Percentiles rank a stretch among this genome's conserved stretches.
Evolutionary conservation across 2,113 vertebrate species (phyloP).

Genomic region (Gobiocypris rarus): DNA sequence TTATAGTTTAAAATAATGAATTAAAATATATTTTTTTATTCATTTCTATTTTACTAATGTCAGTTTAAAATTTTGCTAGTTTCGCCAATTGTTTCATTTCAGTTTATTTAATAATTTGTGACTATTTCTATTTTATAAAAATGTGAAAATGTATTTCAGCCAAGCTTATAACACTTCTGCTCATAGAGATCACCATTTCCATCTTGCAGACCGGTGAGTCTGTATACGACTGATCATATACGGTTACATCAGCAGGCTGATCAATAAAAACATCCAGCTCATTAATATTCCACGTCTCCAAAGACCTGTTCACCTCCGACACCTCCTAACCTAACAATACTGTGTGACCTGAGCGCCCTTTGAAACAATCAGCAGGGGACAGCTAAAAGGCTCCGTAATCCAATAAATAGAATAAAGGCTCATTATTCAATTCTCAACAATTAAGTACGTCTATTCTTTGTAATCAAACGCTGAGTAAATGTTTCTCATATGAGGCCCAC

Average conservation of each 20-base stretch:
- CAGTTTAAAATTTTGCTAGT: not conserved
- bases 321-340: not conserved
- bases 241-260: not conserved
- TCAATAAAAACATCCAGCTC: slow-evolving; percentile 20
- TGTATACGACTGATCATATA: not conserved
- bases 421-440: slow-evolving; percentile 29
- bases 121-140: not conserved
- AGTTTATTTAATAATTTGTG: not conserved
- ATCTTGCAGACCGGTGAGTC: not conserved
- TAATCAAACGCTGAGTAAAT: slow-evolving; percentile 18
- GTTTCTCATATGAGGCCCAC: slow-evolving; percentile 28
- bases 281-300: slow-evolving; percentile 20
- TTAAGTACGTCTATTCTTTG: slow-evolving; percentile 35
- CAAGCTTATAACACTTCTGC: not conserved
- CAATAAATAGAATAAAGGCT: slow-evolving; percentile 11
- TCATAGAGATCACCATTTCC: not conserved
- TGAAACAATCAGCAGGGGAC: slow-evolving; percentile 1
- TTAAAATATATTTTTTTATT: not conserved
- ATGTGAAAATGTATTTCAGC: no score
- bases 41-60: not conserved
- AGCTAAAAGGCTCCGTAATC: not conserved
- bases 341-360: not conserved
- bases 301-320: not conserved
- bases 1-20: no score
- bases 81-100: not conserved